phyloP scores from a whole-genome alignment of 2,113 vertebrate species.

The Callorhinus ursinus region DNA sequence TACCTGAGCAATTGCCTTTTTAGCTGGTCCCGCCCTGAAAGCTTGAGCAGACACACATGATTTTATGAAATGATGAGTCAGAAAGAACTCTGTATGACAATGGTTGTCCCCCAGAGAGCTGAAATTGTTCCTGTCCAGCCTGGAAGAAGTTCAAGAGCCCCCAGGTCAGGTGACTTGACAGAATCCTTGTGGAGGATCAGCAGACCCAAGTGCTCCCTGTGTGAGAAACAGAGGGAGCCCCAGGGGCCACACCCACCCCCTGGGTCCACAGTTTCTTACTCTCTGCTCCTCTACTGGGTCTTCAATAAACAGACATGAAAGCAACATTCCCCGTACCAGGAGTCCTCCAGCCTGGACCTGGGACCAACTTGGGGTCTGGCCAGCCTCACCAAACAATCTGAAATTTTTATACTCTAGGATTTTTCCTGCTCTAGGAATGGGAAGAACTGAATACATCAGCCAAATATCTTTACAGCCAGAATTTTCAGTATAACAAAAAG shows the following conservation, averaged over 20 bases:
- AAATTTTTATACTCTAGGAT: background rate
- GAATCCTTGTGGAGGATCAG: background rate
- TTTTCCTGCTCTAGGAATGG: background rate
- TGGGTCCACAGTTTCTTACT: rapidly evolving
- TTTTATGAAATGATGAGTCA: no score
- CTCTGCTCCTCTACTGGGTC: no score
- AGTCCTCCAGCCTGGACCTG: background rate
- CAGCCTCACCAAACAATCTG: background rate
- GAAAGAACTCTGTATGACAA: background rate
- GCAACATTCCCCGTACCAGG: rapidly evolving
- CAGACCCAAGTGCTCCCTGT: background rate
- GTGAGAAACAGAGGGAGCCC: background rate
- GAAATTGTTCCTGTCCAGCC: rapidly evolving
- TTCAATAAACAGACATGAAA: background rate
- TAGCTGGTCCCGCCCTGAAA: no score
- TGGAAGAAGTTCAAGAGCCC: background rate
- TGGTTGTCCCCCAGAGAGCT: background rate
- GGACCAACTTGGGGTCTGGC: rapidly evolving
- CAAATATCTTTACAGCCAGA: constrained; percentile 28
- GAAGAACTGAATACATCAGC: background rate
- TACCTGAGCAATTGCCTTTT: rapidly evolving
- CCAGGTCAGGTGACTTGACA: background rate
- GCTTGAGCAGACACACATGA: rapidly evolving
- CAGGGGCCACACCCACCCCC: rapidly evolving
- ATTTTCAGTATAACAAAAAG: constrained; percentile 39